phyloP scores from a whole-genome alignment of 2,888 invertebrate genomes.

The Tanytarsus gracilentus region DNA sequence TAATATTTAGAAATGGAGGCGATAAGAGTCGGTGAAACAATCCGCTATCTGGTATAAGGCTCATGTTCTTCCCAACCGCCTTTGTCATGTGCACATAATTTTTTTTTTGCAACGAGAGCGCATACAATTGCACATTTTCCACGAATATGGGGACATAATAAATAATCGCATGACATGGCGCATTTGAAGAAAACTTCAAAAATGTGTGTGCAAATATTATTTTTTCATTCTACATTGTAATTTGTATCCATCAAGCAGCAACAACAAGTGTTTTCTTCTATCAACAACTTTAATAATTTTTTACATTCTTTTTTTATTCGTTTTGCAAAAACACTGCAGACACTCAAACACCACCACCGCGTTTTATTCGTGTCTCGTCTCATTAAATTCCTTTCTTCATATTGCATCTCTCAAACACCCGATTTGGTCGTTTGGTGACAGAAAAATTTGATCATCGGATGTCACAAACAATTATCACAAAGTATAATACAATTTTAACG shows the following conservation, averaged over 20 bases:
- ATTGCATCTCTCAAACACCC: neutral
- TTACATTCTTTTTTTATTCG: too few relatives aligned
- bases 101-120: neutral
- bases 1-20: slow-evolving; percentile 1
- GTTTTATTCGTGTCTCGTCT: neutral
- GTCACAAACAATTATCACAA: neutral
- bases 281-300: too few relatives aligned
- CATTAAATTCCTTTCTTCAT: neutral
- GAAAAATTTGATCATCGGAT: neutral
- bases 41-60: slow-evolving; percentile 7
- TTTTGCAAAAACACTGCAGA: too few relatives aligned
- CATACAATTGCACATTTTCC: slow-evolving; percentile 17
- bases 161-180: slow-evolving; percentile 16
- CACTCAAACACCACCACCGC: too few relatives aligned
- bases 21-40: slow-evolving; percentile 2
- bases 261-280: neutral
- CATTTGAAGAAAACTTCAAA: slow-evolving; percentile 2
- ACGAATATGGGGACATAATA: slow-evolving; percentile 6
- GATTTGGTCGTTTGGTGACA: neutral
- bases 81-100: slow-evolving; percentile 9
- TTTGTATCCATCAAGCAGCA: too few relatives aligned
- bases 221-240: neutral
- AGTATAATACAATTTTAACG: too few relatives aligned
- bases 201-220: neutral
- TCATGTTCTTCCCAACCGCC: neutral